A percentile compares a stretch with the other conserved stretches of the same genome.
These are phyloP conservation scores for Emydocephalus ijimae DNA, from an alignment of 2,113 vertebrate species.

Conservation along the genomic window DNA sequence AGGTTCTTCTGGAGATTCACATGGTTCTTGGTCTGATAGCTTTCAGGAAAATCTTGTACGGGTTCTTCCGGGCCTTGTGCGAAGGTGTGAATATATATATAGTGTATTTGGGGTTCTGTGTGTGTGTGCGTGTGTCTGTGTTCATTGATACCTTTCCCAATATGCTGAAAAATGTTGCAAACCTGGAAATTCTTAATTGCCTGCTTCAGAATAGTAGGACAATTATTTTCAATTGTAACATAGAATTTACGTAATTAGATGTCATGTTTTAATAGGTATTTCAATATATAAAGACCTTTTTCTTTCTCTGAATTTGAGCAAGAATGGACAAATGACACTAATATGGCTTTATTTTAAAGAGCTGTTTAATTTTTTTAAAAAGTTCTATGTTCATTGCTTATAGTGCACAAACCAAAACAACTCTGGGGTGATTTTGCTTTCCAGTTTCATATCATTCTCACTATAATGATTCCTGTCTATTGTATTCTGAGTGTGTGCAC, in stretches of 20 bases:
- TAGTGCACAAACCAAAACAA: not conserved
- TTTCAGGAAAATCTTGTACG: not conserved
- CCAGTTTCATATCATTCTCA: constrained; percentile 7
- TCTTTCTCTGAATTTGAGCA: not conserved
- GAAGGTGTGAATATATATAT: not conserved
- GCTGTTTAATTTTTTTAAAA: not conserved
- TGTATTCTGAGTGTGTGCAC: not conserved
- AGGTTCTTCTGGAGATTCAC: not conserved
- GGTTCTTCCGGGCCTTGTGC: not conserved
- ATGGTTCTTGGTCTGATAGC: not conserved
- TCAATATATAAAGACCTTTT: not conserved
- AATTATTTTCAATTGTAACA: too few relatives aligned
- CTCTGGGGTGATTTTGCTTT: not conserved
- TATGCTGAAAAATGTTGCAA: too few relatives aligned
- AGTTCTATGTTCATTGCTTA: not conserved
- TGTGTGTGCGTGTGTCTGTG: too few relatives aligned
- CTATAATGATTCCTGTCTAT: not conserved
- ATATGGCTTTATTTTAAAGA: not conserved
- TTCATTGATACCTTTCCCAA: too few relatives aligned
- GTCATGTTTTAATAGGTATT: too few relatives aligned
- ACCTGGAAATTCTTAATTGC: too few relatives aligned
- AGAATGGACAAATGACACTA: not conserved
- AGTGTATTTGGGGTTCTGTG: too few relatives aligned
- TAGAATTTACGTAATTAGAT: too few relatives aligned
- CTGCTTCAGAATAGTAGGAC: too few relatives aligned